Percentiles rank a stretch among this genome's conserved stretches.
Conservation (phyloP, 2,797 vertebrate genomes). For the Salarias fasciatus region DNA sequence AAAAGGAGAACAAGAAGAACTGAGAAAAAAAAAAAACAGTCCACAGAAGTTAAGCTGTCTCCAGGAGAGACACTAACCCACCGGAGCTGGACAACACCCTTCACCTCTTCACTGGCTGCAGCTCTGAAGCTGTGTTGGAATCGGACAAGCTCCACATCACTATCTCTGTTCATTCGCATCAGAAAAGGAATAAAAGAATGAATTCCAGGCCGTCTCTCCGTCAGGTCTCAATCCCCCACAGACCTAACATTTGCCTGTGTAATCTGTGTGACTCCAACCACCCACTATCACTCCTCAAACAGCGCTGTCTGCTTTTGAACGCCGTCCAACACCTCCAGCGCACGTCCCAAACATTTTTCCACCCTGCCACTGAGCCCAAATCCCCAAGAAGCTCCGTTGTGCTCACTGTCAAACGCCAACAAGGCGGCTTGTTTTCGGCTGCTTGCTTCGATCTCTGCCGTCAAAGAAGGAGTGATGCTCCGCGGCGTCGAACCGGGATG, state of each 20-base stretch:
- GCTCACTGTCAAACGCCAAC: constrained; percentile 62
- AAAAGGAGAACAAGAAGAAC: no score
- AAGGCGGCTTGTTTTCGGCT: constrained; percentile 49
- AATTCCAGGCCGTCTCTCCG: constrained; percentile 27
- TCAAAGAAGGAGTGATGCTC: constrained; percentile 46
- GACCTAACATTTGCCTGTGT: constrained; percentile 45
- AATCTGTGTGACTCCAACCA: constrained; percentile 60
- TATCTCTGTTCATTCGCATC: constrained; percentile 42
- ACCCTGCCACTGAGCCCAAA: constrained; percentile 63
- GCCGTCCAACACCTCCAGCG: constrained; percentile 60
- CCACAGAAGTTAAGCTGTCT: no score
- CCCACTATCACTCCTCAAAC: constrained; percentile 60
- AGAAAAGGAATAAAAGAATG: constrained; percentile 6
- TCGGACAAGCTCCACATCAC: constrained; percentile 62
- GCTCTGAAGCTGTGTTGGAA: constrained; percentile 9
- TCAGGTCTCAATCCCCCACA: constrained; percentile 55
- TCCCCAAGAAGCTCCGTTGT: constrained; percentile 59
- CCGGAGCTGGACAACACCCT: constrained; percentile 18
- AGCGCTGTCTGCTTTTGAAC: constrained; percentile 62
- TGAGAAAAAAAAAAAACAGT: no score
- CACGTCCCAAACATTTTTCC: constrained; percentile 67
- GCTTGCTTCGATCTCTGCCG: constrained; percentile 51
- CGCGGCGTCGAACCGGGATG: constrained; percentile 26
- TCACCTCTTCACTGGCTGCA: constrained; percentile 46
- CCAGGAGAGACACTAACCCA: no score